Evolutionary conservation across 2,113 vertebrate genomes (phyloP).

Genomic region (Chroicocephalus ridibundus): DNA sequence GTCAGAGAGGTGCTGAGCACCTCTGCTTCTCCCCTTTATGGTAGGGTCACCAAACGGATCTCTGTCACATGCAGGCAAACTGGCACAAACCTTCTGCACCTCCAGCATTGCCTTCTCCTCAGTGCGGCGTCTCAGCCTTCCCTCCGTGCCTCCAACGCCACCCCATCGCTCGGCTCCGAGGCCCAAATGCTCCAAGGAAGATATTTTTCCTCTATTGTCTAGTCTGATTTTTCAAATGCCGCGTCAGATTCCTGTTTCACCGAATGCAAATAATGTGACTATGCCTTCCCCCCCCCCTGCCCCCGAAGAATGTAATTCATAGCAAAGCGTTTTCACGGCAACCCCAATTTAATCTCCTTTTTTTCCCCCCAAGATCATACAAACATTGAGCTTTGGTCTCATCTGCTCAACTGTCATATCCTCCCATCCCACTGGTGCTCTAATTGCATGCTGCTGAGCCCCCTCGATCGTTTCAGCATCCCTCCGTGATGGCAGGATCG

Average conservation of each 20-base stretch:
- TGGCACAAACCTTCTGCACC: background rate
- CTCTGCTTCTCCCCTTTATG: background rate
- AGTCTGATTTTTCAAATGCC: conserved; percentile 16
- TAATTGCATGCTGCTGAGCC: conserved; percentile 36
- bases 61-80: background rate
- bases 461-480: background rate
- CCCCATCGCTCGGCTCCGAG: background rate
- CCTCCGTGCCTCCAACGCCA: background rate
- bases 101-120: background rate
- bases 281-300: background rate
- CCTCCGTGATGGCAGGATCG: conserved; percentile 12
- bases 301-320: background rate
- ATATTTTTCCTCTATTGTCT: background rate
- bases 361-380: background rate
- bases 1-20: background rate
- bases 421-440: conserved; percentile 26
- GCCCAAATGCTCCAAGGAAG: background rate
- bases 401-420: conserved; percentile 33
- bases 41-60: background rate
- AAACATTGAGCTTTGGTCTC: background rate
- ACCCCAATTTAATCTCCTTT: conserved; percentile 3
- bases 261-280: background rate
- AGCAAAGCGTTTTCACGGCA: background rate
- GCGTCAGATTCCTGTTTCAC: background rate
- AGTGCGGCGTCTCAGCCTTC: background rate